phyloP scores from a whole-genome alignment of 2,113 vertebrate genomes.

The Poeciliopsis prolifica region DNA sequence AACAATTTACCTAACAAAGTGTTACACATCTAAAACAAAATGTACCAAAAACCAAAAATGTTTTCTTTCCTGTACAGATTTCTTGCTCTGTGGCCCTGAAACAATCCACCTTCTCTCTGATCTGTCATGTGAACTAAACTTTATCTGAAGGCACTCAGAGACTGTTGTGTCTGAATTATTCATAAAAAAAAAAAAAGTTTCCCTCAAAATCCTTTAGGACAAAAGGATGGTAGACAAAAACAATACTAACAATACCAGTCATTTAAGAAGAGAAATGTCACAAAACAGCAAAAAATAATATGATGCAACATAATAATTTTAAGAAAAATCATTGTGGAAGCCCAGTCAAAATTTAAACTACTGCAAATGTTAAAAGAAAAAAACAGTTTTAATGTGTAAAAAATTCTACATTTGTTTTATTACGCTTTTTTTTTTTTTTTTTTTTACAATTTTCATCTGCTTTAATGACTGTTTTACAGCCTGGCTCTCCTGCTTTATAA shows the following conservation, averaged over 20 bases:
- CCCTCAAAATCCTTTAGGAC: not conserved
- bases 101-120: not conserved
- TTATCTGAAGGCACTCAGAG: not conserved
- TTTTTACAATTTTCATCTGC: too few relatives aligned
- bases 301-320: too few relatives aligned
- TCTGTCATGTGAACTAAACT: not conserved
- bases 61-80: not conserved
- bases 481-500: too few relatives aligned
- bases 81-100: slow-evolving; percentile 1
- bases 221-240: not conserved
- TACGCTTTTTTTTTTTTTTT: too few relatives aligned
- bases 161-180: slow-evolving; percentile 1
- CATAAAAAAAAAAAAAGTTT: not conserved
- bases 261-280: too few relatives aligned
- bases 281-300: too few relatives aligned
- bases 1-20: not conserved
- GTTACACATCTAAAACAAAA: not conserved
- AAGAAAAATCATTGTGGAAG: too few relatives aligned
- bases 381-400: too few relatives aligned
- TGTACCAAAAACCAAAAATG: not conserved
- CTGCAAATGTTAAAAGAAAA: too few relatives aligned
- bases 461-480: too few relatives aligned
- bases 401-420: too few relatives aligned
- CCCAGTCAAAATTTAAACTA: too few relatives aligned
- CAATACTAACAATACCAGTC: not conserved